A percentile compares a stretch with the other conserved stretches of the same genome.
phyloP scores from a whole-genome alignment of 2,888 invertebrate species.

The Cephus nigrinus region DNA sequence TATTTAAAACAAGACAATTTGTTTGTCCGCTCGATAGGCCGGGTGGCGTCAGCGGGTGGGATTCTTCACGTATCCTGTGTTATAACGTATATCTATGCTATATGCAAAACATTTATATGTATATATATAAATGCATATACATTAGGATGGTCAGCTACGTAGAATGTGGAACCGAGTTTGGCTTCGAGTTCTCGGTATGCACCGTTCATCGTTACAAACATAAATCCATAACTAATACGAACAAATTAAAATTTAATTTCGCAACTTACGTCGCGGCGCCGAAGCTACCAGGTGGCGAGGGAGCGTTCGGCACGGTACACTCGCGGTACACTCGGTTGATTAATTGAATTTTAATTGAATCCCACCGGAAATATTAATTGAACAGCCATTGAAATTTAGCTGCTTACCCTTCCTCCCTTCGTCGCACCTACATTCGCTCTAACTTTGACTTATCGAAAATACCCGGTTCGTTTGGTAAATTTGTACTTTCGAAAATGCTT shows the following conservation, averaged over 20 bases:
- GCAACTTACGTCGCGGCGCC: slow-evolving; percentile 40
- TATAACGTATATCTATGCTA: not conserved
- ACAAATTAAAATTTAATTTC: slow-evolving; percentile 59
- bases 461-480: not conserved
- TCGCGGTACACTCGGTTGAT: slow-evolving; percentile 39
- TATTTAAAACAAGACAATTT: slow-evolving; percentile 52
- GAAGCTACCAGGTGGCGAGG: slow-evolving; percentile 11
- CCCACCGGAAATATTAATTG: slow-evolving; percentile 55
- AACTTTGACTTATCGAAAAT: not conserved
- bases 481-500: not conserved
- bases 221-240: slow-evolving; percentile 58
- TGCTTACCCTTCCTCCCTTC: not conserved
- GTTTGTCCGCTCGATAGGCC: slow-evolving; percentile 44
- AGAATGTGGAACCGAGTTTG: not conserved
- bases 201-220: slow-evolving; percentile 36
- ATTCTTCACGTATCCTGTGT: slow-evolving; percentile 17
- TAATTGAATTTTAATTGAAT: slow-evolving; percentile 62
- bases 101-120: not conserved
- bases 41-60: slow-evolving; percentile 48
- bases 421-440: not conserved
- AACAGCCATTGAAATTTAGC: slow-evolving; percentile 40
- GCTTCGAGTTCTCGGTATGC: not conserved
- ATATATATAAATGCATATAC: not conserved
- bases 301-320: slow-evolving; percentile 17
- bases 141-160: not conserved